These are phyloP conservation scores for Taenaris catops DNA, from an alignment of 2,888 invertebrate species.

Conservation along the genomic window DNA sequence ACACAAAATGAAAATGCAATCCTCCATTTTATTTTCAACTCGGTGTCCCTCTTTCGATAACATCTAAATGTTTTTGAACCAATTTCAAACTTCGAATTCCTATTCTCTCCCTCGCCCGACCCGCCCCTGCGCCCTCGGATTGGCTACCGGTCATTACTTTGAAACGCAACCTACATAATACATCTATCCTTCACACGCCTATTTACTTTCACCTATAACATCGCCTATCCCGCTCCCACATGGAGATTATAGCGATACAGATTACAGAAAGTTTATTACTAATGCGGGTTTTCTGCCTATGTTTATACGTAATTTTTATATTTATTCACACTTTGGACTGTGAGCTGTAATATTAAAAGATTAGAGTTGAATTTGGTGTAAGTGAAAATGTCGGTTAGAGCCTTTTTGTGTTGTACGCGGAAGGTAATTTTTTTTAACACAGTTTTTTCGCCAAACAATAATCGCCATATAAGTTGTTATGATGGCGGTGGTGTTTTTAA, in stretches of 20 bases:
- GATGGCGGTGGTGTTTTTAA: constrained; percentile 58
- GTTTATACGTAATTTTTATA: constrained; percentile 50
- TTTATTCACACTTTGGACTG: constrained; percentile 19
- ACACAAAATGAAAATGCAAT: constrained; percentile 3
- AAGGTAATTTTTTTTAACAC: constrained; percentile 64
- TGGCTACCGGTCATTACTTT: constrained; percentile 55
- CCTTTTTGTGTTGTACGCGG: constrained; percentile 23
- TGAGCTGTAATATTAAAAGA: background rate
- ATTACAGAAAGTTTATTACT: constrained; percentile 62
- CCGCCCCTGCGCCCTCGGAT: constrained; percentile 63
- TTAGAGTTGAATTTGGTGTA: constrained; percentile 24
- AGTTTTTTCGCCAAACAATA: constrained; percentile 51
- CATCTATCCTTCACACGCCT: constrained; percentile 44
- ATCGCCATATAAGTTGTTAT: constrained; percentile 50
- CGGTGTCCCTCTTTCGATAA: constrained; percentile 24
- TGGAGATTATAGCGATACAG: constrained; percentile 55
- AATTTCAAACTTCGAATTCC: constrained; percentile 43
- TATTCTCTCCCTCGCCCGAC: constrained; percentile 28
- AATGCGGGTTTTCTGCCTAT: constrained; percentile 65
- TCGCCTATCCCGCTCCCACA: constrained; percentile 42
- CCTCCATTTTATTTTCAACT: constrained; percentile 21
- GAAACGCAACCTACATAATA: constrained; percentile 40
- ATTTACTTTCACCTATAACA: constrained; percentile 16
- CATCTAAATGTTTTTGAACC: constrained; percentile 32
- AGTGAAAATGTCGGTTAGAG: constrained; percentile 19